Conservation (phyloP, 2,797 vertebrate genomes). For the Rhinogobio ventralis region DNA sequence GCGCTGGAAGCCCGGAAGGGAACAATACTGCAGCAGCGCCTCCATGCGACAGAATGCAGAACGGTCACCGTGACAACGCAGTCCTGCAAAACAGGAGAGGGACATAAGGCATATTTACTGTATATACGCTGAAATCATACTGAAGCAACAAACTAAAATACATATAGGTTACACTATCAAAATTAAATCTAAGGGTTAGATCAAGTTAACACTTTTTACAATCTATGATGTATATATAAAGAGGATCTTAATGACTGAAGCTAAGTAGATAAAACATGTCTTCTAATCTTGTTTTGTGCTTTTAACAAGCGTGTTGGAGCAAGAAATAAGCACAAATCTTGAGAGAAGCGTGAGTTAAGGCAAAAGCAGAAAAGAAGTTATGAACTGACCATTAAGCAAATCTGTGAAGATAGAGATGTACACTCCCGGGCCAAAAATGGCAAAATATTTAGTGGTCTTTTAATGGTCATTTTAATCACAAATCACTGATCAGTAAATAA, state of each 20-base stretch:
- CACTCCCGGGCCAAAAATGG: too few species aligned
- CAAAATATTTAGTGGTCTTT: not conserved
- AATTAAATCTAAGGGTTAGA: not conserved
- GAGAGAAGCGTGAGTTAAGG: constrained; percentile 2
- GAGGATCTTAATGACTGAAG: not conserved
- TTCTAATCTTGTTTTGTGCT: not conserved
- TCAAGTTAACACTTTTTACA: not conserved
- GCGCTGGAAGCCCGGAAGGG: constrained; percentile 86
- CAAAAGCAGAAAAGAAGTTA: constrained; percentile 5
- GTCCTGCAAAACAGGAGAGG: constrained; percentile 88
- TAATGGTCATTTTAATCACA: not conserved
- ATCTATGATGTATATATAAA: not conserved
- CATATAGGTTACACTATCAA: not conserved
- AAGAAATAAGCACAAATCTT: constrained; percentile 58
- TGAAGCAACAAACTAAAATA: not conserved
- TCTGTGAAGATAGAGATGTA: not conserved
- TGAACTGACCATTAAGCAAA: constrained; percentile 18
- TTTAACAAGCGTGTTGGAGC: constrained; percentile 25
- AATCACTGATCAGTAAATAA: not conserved
- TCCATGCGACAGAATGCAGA: constrained; percentile 94
- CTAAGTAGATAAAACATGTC: not conserved
- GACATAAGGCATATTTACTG: constrained; percentile 63
- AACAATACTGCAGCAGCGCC: constrained; percentile 88
- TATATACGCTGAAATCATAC: constrained; percentile 1
- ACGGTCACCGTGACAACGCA: constrained; percentile 91